Conservation (phyloP, 2,888 invertebrate species). For the Drosophila histrio region DNA sequence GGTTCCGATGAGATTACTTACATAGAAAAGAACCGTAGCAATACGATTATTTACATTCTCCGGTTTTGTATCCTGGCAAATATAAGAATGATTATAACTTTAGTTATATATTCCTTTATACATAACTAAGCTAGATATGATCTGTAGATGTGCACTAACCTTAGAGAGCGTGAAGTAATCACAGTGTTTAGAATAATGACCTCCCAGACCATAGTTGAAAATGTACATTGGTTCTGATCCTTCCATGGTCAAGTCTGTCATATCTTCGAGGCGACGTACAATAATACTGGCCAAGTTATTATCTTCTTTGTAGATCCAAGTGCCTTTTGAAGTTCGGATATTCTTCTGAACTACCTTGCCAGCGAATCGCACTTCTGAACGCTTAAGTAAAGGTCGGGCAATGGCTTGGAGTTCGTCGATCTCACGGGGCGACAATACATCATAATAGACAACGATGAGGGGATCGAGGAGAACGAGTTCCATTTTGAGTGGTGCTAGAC, state of each 20-base stretch:
- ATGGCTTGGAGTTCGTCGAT: constrained; percentile 60
- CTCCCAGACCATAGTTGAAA: constrained; percentile 81
- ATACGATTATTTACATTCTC: constrained; percentile 94
- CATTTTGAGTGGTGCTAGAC: constrained; percentile 78
- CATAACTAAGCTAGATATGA: neutral
- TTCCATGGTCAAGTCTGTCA: constrained; percentile 69
- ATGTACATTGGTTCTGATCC: constrained; percentile 72
- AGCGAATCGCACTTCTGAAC: constrained; percentile 53
- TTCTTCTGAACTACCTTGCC: too few species aligned
- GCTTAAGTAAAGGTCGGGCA: constrained; percentile 57
- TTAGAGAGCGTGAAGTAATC: constrained; percentile 70
- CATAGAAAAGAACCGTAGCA: constrained; percentile 97
- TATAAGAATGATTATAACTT: neutral
- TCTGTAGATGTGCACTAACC: constrained; percentile 42
- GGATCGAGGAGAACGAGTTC: constrained; percentile 70
- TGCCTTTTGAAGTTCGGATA: constrained; percentile 73
- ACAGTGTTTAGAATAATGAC: constrained; percentile 73
- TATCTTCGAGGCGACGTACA: constrained; percentile 68
- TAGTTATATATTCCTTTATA: too few species aligned
- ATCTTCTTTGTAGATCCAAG: constrained; percentile 62
- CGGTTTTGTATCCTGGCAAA: neutral
- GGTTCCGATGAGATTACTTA: constrained; percentile 81
- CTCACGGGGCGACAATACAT: constrained; percentile 69
- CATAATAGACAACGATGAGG: constrained; percentile 72
- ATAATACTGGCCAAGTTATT: constrained; percentile 51